Conservation (phyloP, 2,113 vertebrate species). For the Chlamydotis undulata region DNA sequence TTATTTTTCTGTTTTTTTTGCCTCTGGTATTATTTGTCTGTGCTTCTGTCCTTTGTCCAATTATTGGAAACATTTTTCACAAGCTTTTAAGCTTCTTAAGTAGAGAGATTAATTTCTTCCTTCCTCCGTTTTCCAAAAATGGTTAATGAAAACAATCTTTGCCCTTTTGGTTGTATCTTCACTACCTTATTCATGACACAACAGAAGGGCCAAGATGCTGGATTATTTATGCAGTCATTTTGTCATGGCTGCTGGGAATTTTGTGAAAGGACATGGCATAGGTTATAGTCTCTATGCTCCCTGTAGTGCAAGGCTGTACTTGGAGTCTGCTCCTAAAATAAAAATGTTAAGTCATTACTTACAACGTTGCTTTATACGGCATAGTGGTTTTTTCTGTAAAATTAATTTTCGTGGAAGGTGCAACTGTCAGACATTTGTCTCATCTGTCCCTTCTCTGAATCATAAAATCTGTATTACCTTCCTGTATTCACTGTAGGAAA, state of each 20-base stretch:
- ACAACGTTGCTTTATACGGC: not conserved
- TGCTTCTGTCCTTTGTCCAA: not conserved
- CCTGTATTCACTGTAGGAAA: not conserved
- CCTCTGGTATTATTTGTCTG: not conserved
- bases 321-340: not conserved
- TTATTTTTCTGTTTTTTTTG: not conserved
- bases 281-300: not conserved
- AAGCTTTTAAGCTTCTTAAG: not conserved
- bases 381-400: not conserved
- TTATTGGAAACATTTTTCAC: not conserved
- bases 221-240: not conserved
- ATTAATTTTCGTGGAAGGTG: not conserved
- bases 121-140: not conserved
- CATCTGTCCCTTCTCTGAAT: not conserved
- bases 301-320: not conserved
- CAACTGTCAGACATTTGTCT: not conserved
- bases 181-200: not conserved
- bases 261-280: not conserved
- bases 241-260: not conserved
- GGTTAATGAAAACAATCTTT: not conserved
- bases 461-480: not conserved
- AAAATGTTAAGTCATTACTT: not conserved
- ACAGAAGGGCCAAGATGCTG: not conserved
- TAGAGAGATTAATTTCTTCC: not conserved
- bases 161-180: not conserved